Percentiles rank a stretch among this genome's conserved stretches.
phyloP scores from a whole-genome alignment of 2,113 vertebrate species.

The Oryzias celebensis region DNA sequence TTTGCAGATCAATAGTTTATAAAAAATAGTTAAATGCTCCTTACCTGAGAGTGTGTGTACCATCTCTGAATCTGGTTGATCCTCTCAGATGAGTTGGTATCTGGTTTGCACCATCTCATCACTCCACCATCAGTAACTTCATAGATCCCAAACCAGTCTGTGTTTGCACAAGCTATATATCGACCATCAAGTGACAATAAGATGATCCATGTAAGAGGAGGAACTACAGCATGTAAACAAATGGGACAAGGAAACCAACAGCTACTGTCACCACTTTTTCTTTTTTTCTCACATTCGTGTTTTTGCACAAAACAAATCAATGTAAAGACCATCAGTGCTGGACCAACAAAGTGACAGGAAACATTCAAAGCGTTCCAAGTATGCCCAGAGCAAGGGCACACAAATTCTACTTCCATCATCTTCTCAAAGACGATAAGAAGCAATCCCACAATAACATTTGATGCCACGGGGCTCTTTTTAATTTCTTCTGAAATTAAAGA shows the following conservation, averaged over 20 bases:
- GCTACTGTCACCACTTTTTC: too few species aligned
- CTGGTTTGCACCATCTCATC: background rate
- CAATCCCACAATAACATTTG: background rate
- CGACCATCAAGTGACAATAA: background rate
- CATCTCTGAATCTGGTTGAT: background rate
- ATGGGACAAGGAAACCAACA: too few species aligned
- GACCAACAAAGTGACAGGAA: background rate
- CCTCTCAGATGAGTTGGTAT: background rate
- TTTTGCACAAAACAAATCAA: background rate
- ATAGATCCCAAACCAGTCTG: background rate
- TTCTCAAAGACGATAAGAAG: background rate
- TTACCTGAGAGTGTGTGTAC: background rate
- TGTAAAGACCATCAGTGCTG: background rate
- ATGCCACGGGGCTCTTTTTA: background rate
- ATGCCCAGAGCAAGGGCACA: too few species aligned
- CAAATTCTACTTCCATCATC: too few species aligned
- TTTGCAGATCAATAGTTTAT: background rate
- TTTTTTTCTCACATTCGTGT: too few species aligned
- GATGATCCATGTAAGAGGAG: background rate
- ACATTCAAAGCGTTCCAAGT: too few species aligned
- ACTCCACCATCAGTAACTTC: background rate
- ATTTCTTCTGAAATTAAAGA: too few species aligned
- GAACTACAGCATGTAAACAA: background rate
- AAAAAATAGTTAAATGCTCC: background rate
- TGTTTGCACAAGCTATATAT: background rate